phyloP scores from a whole-genome alignment of 2,888 invertebrate species.

The Heteromyza rotundicornis region DNA sequence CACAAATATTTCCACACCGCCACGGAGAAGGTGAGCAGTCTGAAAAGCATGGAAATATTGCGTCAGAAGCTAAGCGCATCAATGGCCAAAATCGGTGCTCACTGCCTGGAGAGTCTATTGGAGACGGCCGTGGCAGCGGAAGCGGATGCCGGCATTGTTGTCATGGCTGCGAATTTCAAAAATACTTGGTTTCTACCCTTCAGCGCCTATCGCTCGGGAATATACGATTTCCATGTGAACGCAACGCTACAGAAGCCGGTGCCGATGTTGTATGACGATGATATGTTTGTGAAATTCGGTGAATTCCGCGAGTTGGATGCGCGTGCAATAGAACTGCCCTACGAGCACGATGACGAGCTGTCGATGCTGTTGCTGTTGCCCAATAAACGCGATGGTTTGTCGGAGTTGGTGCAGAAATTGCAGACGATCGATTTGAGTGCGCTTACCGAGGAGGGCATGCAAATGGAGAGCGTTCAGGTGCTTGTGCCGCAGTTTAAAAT shows the following conservation, averaged over 20 bases:
- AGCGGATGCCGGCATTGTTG: conserved; percentile 32
- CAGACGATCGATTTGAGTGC: conserved; percentile 65
- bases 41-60: conserved; percentile 70
- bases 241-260: conserved; percentile 65
- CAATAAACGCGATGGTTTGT: conserved; percentile 71
- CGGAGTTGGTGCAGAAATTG: conserved; percentile 69
- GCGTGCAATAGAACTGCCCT: conserved; percentile 75
- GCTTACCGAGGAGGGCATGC: conserved; percentile 65
- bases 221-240: conserved; percentile 63
- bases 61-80: conserved; percentile 37
- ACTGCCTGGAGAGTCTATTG: conserved; percentile 66
- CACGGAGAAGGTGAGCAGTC: conserved; percentile 54
- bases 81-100: conserved; percentile 34
- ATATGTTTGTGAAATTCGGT: conserved; percentile 65
- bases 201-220: conserved; percentile 51
- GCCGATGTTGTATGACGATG: conserved; percentile 67
- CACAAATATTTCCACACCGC: conserved; percentile 53
- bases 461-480: conserved; percentile 67
- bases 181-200: conserved; percentile 57
- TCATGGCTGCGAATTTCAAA: conserved; percentile 43
- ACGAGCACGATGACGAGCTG: conserved; percentile 67
- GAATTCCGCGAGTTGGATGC: conserved; percentile 65
- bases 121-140: conserved; percentile 61
- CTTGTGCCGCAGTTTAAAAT: conserved; percentile 82
- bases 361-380: conserved; percentile 81